phyloP scores from a whole-genome alignment of 2,797 vertebrate genomes.

The Pygocentrus nattereri region DNA sequence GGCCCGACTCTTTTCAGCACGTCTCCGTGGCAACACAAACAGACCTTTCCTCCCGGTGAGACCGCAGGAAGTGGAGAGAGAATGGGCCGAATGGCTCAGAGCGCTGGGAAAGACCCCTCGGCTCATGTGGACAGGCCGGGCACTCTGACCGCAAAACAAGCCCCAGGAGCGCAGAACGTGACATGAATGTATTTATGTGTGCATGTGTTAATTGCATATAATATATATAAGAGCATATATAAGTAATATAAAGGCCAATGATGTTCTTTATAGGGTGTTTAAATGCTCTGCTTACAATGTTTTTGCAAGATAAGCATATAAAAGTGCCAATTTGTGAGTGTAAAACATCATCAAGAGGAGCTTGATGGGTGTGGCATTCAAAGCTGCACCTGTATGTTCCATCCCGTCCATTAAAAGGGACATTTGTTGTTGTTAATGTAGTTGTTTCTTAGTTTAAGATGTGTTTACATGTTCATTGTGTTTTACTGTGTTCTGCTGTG shows the following conservation, averaged over 20 bases:
- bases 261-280: neutral
- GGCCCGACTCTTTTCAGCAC: slow-evolving; percentile 56
- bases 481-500: no score
- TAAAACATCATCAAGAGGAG: neutral
- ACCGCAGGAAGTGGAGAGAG: slow-evolving; percentile 53
- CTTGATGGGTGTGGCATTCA: no score
- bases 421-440: no score
- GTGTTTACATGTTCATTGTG: neutral
- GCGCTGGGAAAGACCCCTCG: slow-evolving; percentile 53
- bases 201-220: neutral
- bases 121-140: slow-evolving; percentile 42
- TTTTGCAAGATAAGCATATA: neutral
- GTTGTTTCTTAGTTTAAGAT: neutral
- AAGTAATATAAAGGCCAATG: neutral
- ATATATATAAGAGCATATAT: neutral
- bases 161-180: slow-evolving; percentile 4
- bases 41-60: slow-evolving; percentile 57
- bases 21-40: slow-evolving; percentile 61
- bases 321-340: neutral
- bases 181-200: slow-evolving; percentile 3
- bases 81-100: slow-evolving; percentile 41
- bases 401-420: no score
- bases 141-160: slow-evolving; percentile 47
- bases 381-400: no score
- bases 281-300: neutral